Evolutionary conservation across 1,140 invertebrate genomes (phyloP).

Genomic region (Hyposmocoma kahamanoa): DNA sequence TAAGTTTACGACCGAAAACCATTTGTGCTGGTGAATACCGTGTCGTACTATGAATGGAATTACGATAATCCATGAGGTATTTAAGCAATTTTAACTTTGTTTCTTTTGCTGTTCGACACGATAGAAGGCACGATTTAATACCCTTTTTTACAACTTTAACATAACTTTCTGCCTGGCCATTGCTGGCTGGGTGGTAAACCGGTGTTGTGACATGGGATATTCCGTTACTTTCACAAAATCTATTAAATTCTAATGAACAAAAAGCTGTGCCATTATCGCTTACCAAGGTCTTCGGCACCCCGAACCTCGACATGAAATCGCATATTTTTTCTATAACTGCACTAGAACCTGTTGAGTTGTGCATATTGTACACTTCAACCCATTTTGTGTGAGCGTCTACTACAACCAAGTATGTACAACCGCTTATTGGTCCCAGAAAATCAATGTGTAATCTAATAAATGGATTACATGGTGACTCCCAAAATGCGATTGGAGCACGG

Average conservation of each 20-base stretch:
- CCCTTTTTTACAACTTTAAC: constrained; percentile 9
- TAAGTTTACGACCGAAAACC: constrained; percentile 5
- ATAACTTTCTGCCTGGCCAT: constrained; percentile 7
- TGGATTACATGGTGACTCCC: neutral
- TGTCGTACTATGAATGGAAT: constrained; percentile 8
- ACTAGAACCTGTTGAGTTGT: constrained; percentile 1
- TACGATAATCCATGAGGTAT: constrained; percentile 7
- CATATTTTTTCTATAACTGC: constrained; percentile 13
- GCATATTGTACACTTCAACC: constrained; percentile 17
- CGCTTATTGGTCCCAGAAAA: constrained; percentile 3
- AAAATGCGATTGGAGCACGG: constrained; percentile 2
- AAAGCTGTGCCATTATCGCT: constrained; percentile 9
- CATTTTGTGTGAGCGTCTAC: constrained; percentile 25
- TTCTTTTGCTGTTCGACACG: neutral
- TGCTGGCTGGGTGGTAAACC: constrained; percentile 9
- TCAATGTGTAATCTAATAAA: constrained; percentile 5
- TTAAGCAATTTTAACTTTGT: neutral
- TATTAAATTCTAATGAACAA: constrained; percentile 3
- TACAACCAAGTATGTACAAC: neutral
- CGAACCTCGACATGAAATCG: constrained; percentile 6
- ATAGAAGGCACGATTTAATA: neutral
- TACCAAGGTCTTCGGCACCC: constrained; percentile 1
- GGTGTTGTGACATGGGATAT: constrained; percentile 9
- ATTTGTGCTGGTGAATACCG: constrained; percentile 2
- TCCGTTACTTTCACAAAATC: constrained; percentile 6